phyloP scores from a whole-genome alignment of 2,797 vertebrate species.

The Cynodonichthys magdalenae region DNA sequence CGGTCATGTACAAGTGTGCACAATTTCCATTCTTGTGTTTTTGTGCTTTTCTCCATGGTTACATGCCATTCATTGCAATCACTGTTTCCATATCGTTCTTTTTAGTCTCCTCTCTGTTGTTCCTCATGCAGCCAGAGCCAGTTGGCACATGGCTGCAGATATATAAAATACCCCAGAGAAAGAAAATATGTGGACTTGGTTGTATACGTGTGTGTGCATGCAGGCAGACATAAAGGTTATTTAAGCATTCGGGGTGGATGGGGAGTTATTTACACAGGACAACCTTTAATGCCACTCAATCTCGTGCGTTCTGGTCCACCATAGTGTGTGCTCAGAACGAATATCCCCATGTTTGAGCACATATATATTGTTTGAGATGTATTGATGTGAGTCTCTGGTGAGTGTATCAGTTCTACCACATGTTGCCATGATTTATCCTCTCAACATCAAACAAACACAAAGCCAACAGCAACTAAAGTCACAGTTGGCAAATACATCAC shows the following conservation, averaged over 20 bases:
- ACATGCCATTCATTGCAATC: constrained; percentile 52
- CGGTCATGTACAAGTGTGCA: constrained; percentile 31
- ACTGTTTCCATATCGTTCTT: constrained; percentile 40
- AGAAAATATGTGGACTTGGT: constrained; percentile 52
- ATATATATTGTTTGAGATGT: constrained; percentile 34
- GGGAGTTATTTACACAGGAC: constrained; percentile 53
- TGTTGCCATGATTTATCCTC: constrained; percentile 49
- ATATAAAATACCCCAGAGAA: constrained; percentile 63
- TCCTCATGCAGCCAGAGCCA: constrained; percentile 57
- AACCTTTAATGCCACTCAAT: constrained; percentile 61
- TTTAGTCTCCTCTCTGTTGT: constrained; percentile 44
- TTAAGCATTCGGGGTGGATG: constrained; percentile 13
- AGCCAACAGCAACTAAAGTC: constrained; percentile 48
- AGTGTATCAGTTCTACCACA: constrained; percentile 55
- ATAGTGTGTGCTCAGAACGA: constrained; percentile 30
- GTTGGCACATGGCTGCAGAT: constrained; percentile 71
- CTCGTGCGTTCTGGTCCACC: constrained; percentile 50
- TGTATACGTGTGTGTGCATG: constrained; percentile 44
- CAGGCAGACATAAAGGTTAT: constrained; percentile 33
- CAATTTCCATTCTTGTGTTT: constrained; percentile 43
- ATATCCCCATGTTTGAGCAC: constrained; percentile 40
- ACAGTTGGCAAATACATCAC: constrained; percentile 52
- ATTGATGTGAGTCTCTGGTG: constrained; percentile 24
- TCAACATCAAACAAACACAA: constrained; percentile 67
- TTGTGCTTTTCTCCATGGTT: constrained; percentile 46